These are phyloP conservation scores for Tupaia chinensis DNA, from an alignment of 2,113 vertebrate genomes.

Conservation along the genomic window DNA sequence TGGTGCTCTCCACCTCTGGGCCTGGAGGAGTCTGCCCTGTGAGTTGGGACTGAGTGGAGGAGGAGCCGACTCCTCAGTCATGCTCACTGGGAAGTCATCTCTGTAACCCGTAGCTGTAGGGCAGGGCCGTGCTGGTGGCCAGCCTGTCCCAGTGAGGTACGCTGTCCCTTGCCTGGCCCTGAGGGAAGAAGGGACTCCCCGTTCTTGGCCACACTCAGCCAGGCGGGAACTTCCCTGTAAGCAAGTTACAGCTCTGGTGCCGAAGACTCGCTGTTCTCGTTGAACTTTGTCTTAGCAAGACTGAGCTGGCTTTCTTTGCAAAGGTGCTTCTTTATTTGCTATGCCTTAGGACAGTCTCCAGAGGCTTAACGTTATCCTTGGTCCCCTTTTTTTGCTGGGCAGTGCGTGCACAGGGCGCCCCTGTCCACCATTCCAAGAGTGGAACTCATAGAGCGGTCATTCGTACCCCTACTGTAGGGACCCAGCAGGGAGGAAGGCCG, in stretches of 20 bases:
- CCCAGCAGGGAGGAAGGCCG: neutral
- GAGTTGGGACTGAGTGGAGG: neutral
- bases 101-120: neutral
- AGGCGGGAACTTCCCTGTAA: neutral
- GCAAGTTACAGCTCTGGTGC: too few relatives aligned
- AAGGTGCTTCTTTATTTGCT: neutral
- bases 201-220: neutral
- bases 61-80: neutral
- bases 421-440: neutral
- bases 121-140: neutral
- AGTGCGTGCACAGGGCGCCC: neutral
- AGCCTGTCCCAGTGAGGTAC: neutral
- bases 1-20: neutral
- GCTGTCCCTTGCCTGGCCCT: neutral
- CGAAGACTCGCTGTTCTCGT: neutral
- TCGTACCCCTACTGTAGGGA: neutral
- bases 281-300: neutral
- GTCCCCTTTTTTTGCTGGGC: neutral
- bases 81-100: neutral
- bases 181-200: neutral
- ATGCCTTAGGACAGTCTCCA: neutral
- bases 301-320: conserved; percentile 18
- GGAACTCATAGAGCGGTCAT: neutral
- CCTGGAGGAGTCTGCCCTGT: neutral
- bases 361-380: neutral